A percentile compares a stretch with the other conserved stretches of the same genome.
These are phyloP conservation scores for Scaptomyza reducta DNA, from an alignment of 2,888 invertebrate species.

Conservation along the genomic window DNA sequence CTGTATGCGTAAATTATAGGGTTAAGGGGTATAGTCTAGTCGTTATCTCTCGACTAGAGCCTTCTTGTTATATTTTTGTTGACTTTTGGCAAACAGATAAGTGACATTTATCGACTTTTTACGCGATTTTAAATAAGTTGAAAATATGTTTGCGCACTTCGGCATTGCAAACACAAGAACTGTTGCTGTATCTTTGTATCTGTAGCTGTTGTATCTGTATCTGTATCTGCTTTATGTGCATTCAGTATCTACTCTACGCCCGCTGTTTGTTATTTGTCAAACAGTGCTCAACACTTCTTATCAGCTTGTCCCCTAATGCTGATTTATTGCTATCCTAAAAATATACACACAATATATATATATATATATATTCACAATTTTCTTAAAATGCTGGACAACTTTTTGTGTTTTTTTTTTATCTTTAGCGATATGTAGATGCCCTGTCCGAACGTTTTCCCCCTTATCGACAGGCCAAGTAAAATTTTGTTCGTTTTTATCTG, in stretches of 20 bases:
- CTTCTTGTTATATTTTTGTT: too few relatives aligned
- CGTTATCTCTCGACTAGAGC: too few relatives aligned
- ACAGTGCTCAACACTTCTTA: conserved; percentile 65
- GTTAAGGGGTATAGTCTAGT: too few relatives aligned
- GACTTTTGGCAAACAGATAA: conserved; percentile 74
- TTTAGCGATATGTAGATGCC: conserved; percentile 57
- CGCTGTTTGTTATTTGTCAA: conserved; percentile 63
- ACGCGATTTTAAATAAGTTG: conserved; percentile 78
- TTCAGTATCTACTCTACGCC: conserved; percentile 63
- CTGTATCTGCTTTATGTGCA: conserved; percentile 36
- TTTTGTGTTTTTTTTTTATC: conserved; percentile 50
- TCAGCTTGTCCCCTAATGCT: conserved; percentile 57
- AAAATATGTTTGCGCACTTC: conserved; percentile 73
- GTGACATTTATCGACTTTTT: conserved; percentile 80
- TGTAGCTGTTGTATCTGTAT: conserved; percentile 42
- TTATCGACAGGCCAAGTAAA: conserved; percentile 57
- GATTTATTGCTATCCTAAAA: conserved; percentile 47
- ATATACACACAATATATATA: neutral
- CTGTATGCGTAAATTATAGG: too few relatives aligned
- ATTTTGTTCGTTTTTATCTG: conserved; percentile 62
- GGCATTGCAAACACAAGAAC: conserved; percentile 47
- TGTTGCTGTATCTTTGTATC: conserved; percentile 32
- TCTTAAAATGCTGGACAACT: conserved; percentile 39
- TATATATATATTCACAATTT: conserved; percentile 28
- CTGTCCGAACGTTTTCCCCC: conserved; percentile 59